Percentiles rank a stretch among this genome's conserved stretches.
Evolutionary conservation across 2,113 vertebrate genomes (phyloP).

Genomic region (Rhadina sibilatrix): DNA sequence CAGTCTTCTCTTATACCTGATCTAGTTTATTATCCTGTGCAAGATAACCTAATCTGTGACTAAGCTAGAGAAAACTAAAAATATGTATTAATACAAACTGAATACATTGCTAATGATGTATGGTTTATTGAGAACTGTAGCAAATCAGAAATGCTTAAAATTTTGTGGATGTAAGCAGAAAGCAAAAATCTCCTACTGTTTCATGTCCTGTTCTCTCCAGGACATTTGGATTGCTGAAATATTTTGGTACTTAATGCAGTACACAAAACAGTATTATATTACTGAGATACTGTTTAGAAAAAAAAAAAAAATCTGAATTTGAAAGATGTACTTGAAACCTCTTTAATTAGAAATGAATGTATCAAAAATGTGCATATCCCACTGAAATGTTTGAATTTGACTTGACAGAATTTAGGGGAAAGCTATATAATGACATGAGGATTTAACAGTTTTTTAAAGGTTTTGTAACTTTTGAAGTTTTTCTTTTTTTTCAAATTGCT

Average conservation of each 20-base stretch:
- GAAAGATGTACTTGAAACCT: not conserved
- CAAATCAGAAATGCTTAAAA: not conserved
- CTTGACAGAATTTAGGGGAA: not conserved
- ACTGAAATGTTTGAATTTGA: not conserved
- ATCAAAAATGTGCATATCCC: not conserved
- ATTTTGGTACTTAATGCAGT: not conserved
- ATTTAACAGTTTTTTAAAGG: not conserved
- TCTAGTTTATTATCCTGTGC: not conserved
- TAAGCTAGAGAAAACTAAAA: not conserved
- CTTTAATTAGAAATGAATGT: not conserved
- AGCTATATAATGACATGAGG: accelerated
- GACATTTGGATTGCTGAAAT: not conserved
- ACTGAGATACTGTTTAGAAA: not conserved
- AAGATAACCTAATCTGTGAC: not conserved
- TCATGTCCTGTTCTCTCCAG: not conserved
- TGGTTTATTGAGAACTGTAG: not conserved
- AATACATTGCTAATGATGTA: not conserved
- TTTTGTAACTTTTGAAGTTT: not conserved
- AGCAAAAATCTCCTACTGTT: not conserved
- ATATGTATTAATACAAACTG: not conserved
- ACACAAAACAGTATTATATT: not conserved
- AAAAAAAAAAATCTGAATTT: not conserved
- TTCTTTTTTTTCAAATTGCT: not conserved
- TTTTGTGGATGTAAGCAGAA: not conserved
- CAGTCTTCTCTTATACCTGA: not conserved